Evolutionary conservation across 2,113 vertebrate genomes (phyloP), one percentile per base, ranked within the genome.

Genomic region (Machaerirhynchus nigripectus): DNA sequence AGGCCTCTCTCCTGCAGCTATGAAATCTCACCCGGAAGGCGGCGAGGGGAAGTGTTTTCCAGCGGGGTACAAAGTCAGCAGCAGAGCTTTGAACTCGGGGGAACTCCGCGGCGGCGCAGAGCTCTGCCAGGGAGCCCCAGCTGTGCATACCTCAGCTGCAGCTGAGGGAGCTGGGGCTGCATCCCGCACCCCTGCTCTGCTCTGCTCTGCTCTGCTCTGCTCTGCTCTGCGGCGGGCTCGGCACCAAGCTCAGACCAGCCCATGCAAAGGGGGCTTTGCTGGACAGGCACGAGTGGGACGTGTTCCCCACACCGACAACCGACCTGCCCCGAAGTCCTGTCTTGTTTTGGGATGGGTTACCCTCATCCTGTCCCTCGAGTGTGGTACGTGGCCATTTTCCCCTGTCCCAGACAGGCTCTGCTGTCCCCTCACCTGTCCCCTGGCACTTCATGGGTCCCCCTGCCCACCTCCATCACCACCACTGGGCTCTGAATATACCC

Each of bases 11-110:
- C 94, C 94, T 79, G 90, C 84, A 96, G 96, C 95, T 97, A 96
- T 87, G 89, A 94, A 96, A 89, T 89, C 95, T 94, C 93, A 74
- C 70, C 90, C 82, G 47, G 95, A 95, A 96, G 95, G 95, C 71
- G 13, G 93, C 0, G 42, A 90, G 85, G 91, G 91, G 91, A 96
- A 96, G 78, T 84, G 81, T 93, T 70, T 96, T 95, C 89, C 91
- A 96, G 93, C 24, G 0, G 93, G 95, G 81, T 96, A 96, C 95
- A 96, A 97, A 97, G 95, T 80, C 88, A 97, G 85, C 87, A 93
- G 93, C 59, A 35, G 85, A 39, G 92, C 96, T 97, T 97, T 96
- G 96, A 97, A 96, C 96, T 93, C 2, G 7, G 96, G 96, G 96
- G 76, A 97, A 96, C 82, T 96, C 95, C 95, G 23, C n/a, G 0